These are phyloP conservation scores for Thumatha senex DNA, from an alignment of 2,888 invertebrate species.

Conservation along the genomic window DNA sequence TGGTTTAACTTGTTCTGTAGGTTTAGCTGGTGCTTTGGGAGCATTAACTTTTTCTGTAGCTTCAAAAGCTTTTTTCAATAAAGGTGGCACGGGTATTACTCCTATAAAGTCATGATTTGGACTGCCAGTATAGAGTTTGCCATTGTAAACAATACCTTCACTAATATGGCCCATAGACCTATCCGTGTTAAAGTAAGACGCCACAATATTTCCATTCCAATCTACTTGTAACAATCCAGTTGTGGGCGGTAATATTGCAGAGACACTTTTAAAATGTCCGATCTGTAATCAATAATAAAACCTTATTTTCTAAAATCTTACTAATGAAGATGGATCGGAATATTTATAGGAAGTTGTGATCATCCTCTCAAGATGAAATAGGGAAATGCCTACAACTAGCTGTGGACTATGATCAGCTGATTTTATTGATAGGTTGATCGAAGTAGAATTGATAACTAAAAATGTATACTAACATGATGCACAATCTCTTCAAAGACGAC, in stretches of 20 bases:
- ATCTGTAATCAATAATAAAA: conserved; percentile 70
- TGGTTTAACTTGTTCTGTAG: conserved; percentile 4
- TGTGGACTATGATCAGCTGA: too few relatives aligned
- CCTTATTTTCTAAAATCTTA: too few relatives aligned
- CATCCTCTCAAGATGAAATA: too few relatives aligned
- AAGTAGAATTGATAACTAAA: too few relatives aligned
- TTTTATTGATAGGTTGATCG: too few relatives aligned
- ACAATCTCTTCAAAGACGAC: conserved; percentile 84
- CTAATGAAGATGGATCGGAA: too few relatives aligned
- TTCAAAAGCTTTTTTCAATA: conserved; percentile 67
- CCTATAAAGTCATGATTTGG: conserved; percentile 87
- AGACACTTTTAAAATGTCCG: conserved; percentile 84
- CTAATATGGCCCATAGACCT: conserved; percentile 80
- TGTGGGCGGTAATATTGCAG: conserved; percentile 62
- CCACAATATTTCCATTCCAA: conserved; percentile 88
- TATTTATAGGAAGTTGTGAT: too few relatives aligned
- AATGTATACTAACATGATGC: conserved; percentile 79
- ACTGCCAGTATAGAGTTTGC: conserved; percentile 86
- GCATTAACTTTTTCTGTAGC: conserved; percentile 12
- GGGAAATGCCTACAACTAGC: too few relatives aligned
- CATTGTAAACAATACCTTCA: conserved; percentile 86
- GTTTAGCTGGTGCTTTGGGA: conserved; percentile 37
- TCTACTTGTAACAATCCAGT: conserved; percentile 86
- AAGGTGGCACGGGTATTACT: conserved; percentile 83
- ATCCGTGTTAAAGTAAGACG: conserved; percentile 86